Evolutionary conservation across 2,797 vertebrate genomes (phyloP), one percentile per base, ranked within the genome.

Genomic region (Novumbra hubbsi): DNA sequence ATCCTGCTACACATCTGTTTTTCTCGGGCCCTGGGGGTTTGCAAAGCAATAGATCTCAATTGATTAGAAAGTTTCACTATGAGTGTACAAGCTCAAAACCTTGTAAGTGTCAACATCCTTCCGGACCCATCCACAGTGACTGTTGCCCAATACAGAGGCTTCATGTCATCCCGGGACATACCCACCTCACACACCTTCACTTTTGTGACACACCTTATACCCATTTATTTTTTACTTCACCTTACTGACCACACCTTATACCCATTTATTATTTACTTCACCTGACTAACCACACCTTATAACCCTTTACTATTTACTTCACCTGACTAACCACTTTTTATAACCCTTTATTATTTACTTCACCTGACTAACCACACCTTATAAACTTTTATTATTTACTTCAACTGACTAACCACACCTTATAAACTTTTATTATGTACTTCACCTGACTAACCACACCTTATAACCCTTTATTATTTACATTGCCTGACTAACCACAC

Each of bases 21-120:
- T 9, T 45, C 41, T 45, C 9, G 14, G 7, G 41, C 41, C 41
- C 41, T 45, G 41, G 3, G 41, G 41, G 41, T 9, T 45, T 70
- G 68, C 55, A 66, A 0, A 65, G 72, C 45, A 8, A 17, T 81
- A 83, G 49, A 77, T 84, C 72, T 78, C 78, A 84, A 84, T 83
- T 80, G 88, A 76, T 66, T 74, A 84, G 74, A 80, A 73, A 73
- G 85, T 91, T 92, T 91, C 88, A 81, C 1, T 87, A 7, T 90
- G 83, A 87, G 75, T 89, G 80, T 73, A 21, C 69, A 30, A 32
- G 49, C 24, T 88, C 86, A 90, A 83, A 79, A 86, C 81, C 73
- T 63, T 41, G 82, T 80, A 91, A 91, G 89, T 64, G 81, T 90
- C 84, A 32, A 74, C 87, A 89, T 91, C 87, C 91, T 90, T 88